Evolutionary conservation across 2,113 vertebrate genomes (phyloP).

Genomic region (Varanus salvator): DNA sequence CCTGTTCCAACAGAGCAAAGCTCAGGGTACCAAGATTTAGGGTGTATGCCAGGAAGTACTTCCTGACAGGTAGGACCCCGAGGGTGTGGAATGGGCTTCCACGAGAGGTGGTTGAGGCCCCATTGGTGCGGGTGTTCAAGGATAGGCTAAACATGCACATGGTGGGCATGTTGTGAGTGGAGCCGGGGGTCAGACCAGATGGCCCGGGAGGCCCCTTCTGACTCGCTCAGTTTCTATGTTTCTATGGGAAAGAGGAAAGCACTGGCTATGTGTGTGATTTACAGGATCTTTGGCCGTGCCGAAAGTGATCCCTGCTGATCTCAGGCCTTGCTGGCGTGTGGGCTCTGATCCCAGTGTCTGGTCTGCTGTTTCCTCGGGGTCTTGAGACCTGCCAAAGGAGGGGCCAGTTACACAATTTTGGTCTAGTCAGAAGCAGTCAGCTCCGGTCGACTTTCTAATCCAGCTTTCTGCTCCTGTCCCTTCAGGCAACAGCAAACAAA

Average conservation of each 20-base stretch:
- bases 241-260: not conserved
- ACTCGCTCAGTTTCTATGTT: too few relatives aligned
- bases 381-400: not conserved
- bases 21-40: too few relatives aligned
- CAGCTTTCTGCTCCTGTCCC: not conserved
- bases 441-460: not conserved
- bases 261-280: not conserved
- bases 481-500: not conserved
- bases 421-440: not conserved
- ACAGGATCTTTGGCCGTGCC: not conserved
- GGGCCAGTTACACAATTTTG: not conserved
- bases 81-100: too few relatives aligned
- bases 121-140: too few relatives aligned
- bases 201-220: too few relatives aligned
- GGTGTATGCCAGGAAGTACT: too few relatives aligned
- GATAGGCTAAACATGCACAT: too few relatives aligned
- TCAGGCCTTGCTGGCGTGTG: not conserved
- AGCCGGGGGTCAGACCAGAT: too few relatives aligned
- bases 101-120: too few relatives aligned
- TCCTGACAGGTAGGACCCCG: too few relatives aligned
- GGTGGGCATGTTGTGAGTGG: too few relatives aligned
- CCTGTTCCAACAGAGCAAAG: too few relatives aligned
- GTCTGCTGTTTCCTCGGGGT: not conserved
- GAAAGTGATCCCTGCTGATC: conserved; percentile 1
- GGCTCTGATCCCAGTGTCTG: not conserved